Conservation (phyloP, 2,888 invertebrate species). For the Cheilosia variabilis region DNA sequence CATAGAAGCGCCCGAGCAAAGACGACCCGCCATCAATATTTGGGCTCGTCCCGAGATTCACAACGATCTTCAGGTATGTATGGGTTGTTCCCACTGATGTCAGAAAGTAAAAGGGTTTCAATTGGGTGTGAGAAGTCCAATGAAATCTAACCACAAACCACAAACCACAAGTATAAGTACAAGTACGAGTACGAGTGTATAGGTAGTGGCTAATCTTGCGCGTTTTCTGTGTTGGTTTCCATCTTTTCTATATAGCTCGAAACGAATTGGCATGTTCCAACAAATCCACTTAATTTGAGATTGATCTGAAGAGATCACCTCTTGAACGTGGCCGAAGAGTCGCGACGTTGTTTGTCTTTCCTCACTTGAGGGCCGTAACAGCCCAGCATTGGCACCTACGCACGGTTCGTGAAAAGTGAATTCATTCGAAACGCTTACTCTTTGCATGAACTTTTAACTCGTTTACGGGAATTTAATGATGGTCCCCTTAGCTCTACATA, state of each 20-base stretch:
- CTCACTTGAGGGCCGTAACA: slow-evolving; percentile 39
- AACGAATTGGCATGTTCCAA: too few relatives aligned
- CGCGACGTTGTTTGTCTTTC: slow-evolving; percentile 39
- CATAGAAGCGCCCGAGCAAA: slow-evolving; percentile 71
- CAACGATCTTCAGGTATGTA: slow-evolving; percentile 81
- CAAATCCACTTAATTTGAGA: background rate
- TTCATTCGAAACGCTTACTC: too few relatives aligned
- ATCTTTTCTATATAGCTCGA: too few relatives aligned
- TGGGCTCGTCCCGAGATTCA: slow-evolving; percentile 84
- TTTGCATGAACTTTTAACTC: too few relatives aligned
- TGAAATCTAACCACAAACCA: background rate
- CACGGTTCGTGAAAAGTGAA: too few relatives aligned
- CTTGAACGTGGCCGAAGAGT: slow-evolving; percentile 31
- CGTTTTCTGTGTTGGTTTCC: too few relatives aligned
- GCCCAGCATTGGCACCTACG: background rate
- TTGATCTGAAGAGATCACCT: slow-evolving; percentile 51
- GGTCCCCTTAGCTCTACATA: too few relatives aligned
- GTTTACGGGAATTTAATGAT: too few relatives aligned
- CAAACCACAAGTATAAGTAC: background rate
- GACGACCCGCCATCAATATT: slow-evolving; percentile 82
- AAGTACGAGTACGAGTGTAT: background rate
- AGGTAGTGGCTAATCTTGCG: background rate
- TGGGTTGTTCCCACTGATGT: background rate
- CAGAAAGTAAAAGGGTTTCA: slow-evolving; percentile 1
- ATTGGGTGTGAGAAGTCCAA: background rate